These are phyloP conservation scores for Halichondria panicea DNA, from an alignment of 37 sponge, comb jelly and placozoan species.

Conservation along the genomic window DNA sequence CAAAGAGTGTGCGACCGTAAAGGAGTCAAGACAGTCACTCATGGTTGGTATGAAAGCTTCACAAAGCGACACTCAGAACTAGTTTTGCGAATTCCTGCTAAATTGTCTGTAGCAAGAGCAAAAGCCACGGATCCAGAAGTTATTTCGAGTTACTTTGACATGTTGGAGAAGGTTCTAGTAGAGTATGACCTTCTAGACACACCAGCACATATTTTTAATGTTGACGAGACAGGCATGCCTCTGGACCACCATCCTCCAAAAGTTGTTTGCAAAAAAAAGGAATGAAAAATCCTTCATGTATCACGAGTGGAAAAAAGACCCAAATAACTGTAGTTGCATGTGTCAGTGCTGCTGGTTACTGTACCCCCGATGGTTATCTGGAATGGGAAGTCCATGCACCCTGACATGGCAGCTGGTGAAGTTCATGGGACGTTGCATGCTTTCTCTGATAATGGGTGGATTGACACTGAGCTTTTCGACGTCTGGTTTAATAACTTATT, in stretches of 20 bases:
- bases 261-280: slow-evolving; percentile 14
- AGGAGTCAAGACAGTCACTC: too few species aligned
- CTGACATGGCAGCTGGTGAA: slow-evolving; percentile 42
- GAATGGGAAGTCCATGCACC: slow-evolving; percentile 19
- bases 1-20: too few species aligned
- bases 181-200: slow-evolving; percentile 31
- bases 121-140: too few species aligned
- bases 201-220: slow-evolving; percentile 36
- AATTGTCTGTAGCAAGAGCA: too few species aligned
- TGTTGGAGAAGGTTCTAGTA: slow-evolving; percentile 26
- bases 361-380: slow-evolving; percentile 53
- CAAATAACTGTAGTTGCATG: slow-evolving; percentile 55
- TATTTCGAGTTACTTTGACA: too few species aligned
- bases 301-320: slow-evolving; percentile 35
- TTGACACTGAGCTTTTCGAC: too few species aligned
- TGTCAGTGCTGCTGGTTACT: slow-evolving; percentile 48
- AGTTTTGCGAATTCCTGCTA: too few species aligned
- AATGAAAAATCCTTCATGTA: neutral
- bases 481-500: too few species aligned
- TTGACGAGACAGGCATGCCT: slow-evolving; percentile 40
- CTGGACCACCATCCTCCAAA: slow-evolving; percentile 17
- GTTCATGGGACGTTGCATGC: slow-evolving; percentile 46
- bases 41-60: too few species aligned
- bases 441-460: too few species aligned
- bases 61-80: too few species aligned